A percentile compares a stretch with the other conserved stretches of the same genome.
Conservation (phyloP, 1,140 invertebrate genomes). For the Homalodisca vitripennis region DNA sequence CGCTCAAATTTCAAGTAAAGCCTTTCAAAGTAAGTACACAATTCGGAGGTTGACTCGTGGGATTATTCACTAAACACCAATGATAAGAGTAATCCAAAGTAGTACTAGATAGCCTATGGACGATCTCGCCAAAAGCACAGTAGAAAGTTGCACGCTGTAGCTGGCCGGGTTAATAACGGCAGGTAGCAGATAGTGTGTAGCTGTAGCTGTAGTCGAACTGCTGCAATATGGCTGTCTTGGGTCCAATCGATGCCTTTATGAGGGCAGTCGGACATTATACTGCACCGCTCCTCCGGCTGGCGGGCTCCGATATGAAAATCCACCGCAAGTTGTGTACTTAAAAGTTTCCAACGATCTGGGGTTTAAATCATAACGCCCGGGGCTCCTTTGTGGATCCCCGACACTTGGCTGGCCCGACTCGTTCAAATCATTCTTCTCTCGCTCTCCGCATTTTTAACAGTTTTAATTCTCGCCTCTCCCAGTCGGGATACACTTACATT, state of each 20-base stretch:
- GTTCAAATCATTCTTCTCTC: slow-evolving; percentile 12
- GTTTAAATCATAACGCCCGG: slow-evolving; percentile 21
- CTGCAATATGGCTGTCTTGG: background rate
- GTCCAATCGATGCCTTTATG: background rate
- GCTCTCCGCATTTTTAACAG: background rate
- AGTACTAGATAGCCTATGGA: no score
- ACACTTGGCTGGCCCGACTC: background rate
- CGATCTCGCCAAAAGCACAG: no score
- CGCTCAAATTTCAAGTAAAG: no score
- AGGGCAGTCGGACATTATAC: no score
- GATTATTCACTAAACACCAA: no score
- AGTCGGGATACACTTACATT: background rate
- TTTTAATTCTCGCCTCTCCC: background rate
- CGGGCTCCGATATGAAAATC: slow-evolving; percentile 13
- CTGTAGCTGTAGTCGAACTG: background rate
- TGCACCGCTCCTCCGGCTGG: background rate
- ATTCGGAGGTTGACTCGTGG: no score
- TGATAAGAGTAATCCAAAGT: no score
- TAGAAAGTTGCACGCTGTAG: no score
- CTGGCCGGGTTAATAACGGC: no score
- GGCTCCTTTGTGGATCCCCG: background rate
- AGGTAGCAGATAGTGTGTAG: no score
- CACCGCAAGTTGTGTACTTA: slow-evolving; percentile 24
- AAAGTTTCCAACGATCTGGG: slow-evolving; percentile 18
- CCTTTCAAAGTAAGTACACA: no score